phyloP scores from a whole-genome alignment of 1,140 invertebrate species.

The Drosophila orosa region DNA sequence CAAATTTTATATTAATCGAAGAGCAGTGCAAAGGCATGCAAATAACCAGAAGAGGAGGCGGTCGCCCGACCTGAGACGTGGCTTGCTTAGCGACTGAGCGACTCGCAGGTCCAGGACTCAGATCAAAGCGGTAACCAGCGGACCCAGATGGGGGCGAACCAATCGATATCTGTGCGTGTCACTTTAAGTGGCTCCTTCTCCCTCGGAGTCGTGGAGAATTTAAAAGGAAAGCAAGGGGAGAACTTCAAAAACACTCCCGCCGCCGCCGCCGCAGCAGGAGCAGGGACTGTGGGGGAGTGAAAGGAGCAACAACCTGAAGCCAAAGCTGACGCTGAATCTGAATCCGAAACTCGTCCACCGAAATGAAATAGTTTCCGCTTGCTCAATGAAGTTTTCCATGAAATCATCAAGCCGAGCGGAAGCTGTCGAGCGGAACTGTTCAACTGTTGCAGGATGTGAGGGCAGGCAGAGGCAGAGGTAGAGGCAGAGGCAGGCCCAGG shows the following conservation, averaged over 20 bases:
- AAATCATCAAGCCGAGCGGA: slow-evolving; percentile 81
- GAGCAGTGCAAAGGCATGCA: slow-evolving; percentile 80
- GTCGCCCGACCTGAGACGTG: slow-evolving; percentile 41
- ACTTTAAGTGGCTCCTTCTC: slow-evolving; percentile 46
- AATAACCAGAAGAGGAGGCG: slow-evolving; percentile 61
- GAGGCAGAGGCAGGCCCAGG: neutral
- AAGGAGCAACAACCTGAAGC: slow-evolving; percentile 29
- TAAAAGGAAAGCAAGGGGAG: slow-evolving; percentile 37
- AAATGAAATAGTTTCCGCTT: slow-evolving; percentile 82
- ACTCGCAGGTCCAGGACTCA: slow-evolving; percentile 8
- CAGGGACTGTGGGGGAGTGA: neutral
- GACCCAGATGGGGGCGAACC: neutral
- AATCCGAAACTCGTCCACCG: slow-evolving; percentile 34
- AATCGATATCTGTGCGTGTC: slow-evolving; percentile 59
- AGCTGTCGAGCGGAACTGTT: slow-evolving; percentile 78
- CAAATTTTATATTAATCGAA: slow-evolving; percentile 83
- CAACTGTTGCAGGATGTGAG: slow-evolving; percentile 63
- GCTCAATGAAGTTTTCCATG: slow-evolving; percentile 81
- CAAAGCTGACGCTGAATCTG: slow-evolving; percentile 2
- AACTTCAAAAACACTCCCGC: slow-evolving; percentile 67
- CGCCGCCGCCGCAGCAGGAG: neutral
- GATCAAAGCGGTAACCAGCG: slow-evolving; percentile 49
- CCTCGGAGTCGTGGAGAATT: slow-evolving; percentile 14
- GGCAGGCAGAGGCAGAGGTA: neutral
- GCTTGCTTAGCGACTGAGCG: slow-evolving; percentile 32